A percentile compares a stretch with the other conserved stretches of the same genome.
These are phyloP conservation scores for Steinernema khuongi DNA, from an alignment of 1,140 invertebrate genomes.

Conservation along the genomic window DNA sequence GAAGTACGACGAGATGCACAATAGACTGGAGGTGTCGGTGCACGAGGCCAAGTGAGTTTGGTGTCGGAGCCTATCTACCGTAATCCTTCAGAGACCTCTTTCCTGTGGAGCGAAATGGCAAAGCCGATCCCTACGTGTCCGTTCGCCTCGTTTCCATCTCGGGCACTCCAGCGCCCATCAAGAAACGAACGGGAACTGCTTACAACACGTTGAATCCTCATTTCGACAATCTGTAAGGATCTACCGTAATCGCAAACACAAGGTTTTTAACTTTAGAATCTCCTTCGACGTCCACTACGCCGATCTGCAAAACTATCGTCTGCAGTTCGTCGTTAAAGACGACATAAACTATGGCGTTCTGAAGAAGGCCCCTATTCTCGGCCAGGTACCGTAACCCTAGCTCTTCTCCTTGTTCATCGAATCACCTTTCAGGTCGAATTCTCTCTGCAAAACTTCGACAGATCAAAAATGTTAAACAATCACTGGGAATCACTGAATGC, in stretches of 20 bases:
- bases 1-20: constrained; percentile 41
- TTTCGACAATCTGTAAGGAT: constrained; percentile 46
- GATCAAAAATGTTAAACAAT: neutral
- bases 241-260: constrained; percentile 3
- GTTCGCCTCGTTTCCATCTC: constrained; percentile 35
- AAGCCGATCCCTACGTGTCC: constrained; percentile 42
- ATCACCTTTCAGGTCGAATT: neutral
- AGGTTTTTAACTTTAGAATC: constrained; percentile 49
- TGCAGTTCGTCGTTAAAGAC: constrained; percentile 50
- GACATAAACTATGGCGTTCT: constrained; percentile 50
- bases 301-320: constrained; percentile 47
- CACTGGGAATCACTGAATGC: neutral
- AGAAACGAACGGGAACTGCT: constrained; percentile 22
- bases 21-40: constrained; percentile 42
- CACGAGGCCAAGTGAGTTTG: constrained; percentile 30
- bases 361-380: constrained; percentile 42
- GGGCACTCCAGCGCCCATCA: constrained; percentile 8
- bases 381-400: constrained; percentile 35
- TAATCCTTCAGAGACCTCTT: constrained; percentile 31
- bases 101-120: constrained; percentile 41
- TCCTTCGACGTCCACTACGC: constrained; percentile 38
- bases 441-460: neutral
- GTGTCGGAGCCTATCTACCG: constrained; percentile 17
- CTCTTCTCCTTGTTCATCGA: neutral
- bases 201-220: constrained; percentile 43